phyloP scores from a whole-genome alignment of 2,888 invertebrate genomes.

The Drosophila prolongata region DNA sequence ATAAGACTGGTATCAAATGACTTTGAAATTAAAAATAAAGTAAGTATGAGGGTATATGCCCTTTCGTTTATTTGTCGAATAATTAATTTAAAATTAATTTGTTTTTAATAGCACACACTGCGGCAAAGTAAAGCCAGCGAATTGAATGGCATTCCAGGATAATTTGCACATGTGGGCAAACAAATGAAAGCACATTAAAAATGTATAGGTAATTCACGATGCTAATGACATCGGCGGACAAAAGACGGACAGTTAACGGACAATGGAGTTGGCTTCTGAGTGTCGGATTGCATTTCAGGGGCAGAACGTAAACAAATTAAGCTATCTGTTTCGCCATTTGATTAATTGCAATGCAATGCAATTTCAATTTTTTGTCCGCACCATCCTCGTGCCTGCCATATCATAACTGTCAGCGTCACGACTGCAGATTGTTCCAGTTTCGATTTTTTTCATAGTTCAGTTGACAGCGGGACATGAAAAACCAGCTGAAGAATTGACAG shows the following conservation, averaged over 20 bases:
- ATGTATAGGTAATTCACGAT: slow-evolving; percentile 53
- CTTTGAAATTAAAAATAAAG: not conserved
- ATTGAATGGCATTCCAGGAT: slow-evolving; percentile 20
- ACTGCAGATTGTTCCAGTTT: slow-evolving; percentile 44
- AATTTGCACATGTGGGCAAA: slow-evolving; percentile 56
- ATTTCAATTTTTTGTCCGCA: slow-evolving; percentile 30
- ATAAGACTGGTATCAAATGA: not conserved
- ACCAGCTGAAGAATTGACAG: slow-evolving; percentile 43
- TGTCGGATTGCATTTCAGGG: slow-evolving; percentile 10
- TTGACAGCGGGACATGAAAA: slow-evolving; percentile 25
- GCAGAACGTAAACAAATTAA: slow-evolving; percentile 51
- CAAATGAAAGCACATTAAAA: slow-evolving; percentile 61
- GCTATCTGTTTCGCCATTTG: slow-evolving; percentile 57
- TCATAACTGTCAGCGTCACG: slow-evolving; percentile 53
- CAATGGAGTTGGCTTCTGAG: slow-evolving; percentile 5
- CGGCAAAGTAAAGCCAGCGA: not conserved
- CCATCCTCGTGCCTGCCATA: slow-evolving; percentile 20
- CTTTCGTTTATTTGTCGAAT: slow-evolving; percentile 17
- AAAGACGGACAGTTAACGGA: not conserved
- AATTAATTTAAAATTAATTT: slow-evolving; percentile 69
- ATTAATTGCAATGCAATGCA: slow-evolving; percentile 66
- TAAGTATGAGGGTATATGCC: not conserved
- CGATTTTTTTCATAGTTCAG: slow-evolving; percentile 14
- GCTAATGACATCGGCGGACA: slow-evolving; percentile 33
- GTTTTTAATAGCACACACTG: slow-evolving; percentile 56